Percentiles rank a stretch among this genome's conserved stretches.
Evolutionary conservation across 2,797 vertebrate genomes (phyloP).

Genomic region (Liparis tanakae): DNA sequence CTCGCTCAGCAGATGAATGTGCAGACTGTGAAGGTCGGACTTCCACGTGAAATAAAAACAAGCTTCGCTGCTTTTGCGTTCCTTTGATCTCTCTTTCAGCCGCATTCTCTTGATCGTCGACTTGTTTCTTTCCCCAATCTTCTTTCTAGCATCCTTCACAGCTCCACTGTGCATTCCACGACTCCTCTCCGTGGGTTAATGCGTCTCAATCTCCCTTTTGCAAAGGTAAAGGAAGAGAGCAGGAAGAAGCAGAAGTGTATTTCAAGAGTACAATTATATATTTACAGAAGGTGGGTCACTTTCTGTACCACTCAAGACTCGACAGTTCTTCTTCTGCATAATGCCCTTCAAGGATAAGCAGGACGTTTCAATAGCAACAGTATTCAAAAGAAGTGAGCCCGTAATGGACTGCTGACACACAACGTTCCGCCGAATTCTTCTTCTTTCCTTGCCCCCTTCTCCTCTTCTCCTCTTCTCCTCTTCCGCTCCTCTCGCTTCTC

Average conservation of each 20-base stretch:
- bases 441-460: conserved; percentile 7
- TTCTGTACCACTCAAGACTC: background rate
- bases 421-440: conserved; percentile 15
- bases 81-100: background rate
- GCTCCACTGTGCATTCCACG: background rate
- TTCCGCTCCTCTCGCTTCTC: conserved; percentile 43
- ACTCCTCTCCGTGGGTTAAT: background rate
- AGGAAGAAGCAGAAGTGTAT: background rate
- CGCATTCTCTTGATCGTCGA: background rate
- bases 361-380: background rate
- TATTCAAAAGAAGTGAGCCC: conserved; percentile 15
- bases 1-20: background rate
- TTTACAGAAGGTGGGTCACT: background rate
- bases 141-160: background rate
- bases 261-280: background rate
- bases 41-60: background rate
- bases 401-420: conserved; percentile 18
- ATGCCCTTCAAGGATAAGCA: conserved; percentile 19
- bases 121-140: background rate
- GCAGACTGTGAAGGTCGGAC: background rate
- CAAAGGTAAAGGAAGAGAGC: background rate
- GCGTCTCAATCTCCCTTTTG: background rate
- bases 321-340: conserved; percentile 5
- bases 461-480: conserved; percentile 17
- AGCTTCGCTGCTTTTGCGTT: background rate